These are phyloP conservation scores for Athalia circularis DNA, from an alignment of 2,888 invertebrate genomes.

Conservation along the genomic window DNA sequence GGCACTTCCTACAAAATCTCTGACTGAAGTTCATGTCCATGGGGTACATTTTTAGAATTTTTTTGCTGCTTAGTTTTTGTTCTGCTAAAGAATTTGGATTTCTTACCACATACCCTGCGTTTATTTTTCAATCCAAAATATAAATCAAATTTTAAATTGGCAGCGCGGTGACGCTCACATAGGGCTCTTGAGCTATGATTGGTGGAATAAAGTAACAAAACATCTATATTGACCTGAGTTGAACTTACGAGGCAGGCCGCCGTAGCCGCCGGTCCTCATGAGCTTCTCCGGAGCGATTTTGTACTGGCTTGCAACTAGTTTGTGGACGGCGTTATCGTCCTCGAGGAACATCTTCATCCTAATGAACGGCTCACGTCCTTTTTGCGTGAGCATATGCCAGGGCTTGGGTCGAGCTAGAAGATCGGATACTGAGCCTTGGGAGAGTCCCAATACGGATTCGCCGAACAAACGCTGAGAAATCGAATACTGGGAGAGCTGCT, in stretches of 20 bases:
- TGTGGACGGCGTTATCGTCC: slow-evolving; percentile 96
- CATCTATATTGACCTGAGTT: slow-evolving; percentile 73
- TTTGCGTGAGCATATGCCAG: slow-evolving; percentile 99
- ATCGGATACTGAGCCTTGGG: slow-evolving; percentile 98
- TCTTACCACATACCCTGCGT: neutral
- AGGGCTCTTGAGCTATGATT: slow-evolving; percentile 62
- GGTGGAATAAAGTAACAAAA: slow-evolving; percentile 69
- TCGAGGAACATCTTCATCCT: slow-evolving; percentile 98
- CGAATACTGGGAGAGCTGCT: slow-evolving; percentile 95
- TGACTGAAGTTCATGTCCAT: too few species aligned
- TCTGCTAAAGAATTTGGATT: neutral
- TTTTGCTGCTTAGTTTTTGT: too few species aligned
- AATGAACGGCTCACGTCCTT: slow-evolving; percentile 97
- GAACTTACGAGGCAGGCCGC: slow-evolving; percentile 87
- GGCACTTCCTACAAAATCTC: too few species aligned
- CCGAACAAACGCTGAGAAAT: slow-evolving; percentile 99
- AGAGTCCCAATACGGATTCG: slow-evolving; percentile 96
- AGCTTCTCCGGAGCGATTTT: slow-evolving; percentile 98
- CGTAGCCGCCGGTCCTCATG: slow-evolving; percentile 96
- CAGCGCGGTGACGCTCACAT: neutral
- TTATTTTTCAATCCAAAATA: neutral
- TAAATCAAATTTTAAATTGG: neutral
- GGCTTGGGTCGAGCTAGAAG: slow-evolving; percentile 97
- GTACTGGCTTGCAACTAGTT: slow-evolving; percentile 96
- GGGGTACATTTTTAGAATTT: too few species aligned